phyloP scores from a whole-genome alignment of 2,888 invertebrate genomes.

The Noctua janthina region DNA sequence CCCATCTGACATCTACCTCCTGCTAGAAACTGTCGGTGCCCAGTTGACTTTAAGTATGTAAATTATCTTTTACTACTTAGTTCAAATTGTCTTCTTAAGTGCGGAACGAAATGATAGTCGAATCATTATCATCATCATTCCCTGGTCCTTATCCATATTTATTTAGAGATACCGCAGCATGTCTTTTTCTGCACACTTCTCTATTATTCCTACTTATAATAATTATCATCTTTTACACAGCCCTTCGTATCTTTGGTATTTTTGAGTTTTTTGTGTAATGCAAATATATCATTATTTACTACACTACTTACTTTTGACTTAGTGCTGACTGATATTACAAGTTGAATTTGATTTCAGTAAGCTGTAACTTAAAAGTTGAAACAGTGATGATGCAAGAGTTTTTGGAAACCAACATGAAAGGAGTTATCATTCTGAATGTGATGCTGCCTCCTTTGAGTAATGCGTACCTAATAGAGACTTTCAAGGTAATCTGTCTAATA shows the following conservation, averaged over 20 bases:
- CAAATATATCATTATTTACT: not conserved
- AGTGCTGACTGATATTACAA: not conserved
- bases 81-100: not conserved
- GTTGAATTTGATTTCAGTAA: not conserved
- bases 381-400: not conserved
- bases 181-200: too few species aligned
- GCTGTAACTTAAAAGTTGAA: not conserved
- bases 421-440: not conserved
- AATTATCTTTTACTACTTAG: not conserved
- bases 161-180: too few species aligned
- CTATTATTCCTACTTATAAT: too few species aligned
- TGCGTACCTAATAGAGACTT: not conserved
- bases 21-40: conserved; percentile 1
- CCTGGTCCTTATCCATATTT: too few species aligned
- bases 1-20: not conserved
- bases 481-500: not conserved
- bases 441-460: not conserved
- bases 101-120: not conserved
- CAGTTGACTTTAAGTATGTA: not conserved
- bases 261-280: not conserved
- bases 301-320: not conserved
- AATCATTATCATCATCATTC: not conserved
- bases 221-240: too few species aligned
- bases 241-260: not conserved
- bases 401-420: conserved; percentile 1